Conservation (phyloP, 1,140 invertebrate species). For the Caenorhabditis tropicalis region DNA sequence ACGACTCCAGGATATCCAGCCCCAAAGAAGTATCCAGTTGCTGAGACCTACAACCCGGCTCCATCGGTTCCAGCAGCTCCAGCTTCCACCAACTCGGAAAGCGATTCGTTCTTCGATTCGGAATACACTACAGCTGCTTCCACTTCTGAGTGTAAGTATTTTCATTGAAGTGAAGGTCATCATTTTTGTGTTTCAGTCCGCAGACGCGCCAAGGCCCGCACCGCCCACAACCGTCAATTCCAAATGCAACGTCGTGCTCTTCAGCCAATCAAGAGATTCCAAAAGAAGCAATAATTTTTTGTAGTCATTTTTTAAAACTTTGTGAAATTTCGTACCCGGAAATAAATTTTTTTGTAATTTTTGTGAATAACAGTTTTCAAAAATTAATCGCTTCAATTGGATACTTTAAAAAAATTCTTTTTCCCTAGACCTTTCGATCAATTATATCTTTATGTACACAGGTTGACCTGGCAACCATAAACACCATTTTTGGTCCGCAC, state of each 20-base stretch:
- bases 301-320: background rate
- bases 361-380: too few relatives aligned
- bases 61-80: background rate
- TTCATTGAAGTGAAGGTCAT: background rate
- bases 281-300: background rate
- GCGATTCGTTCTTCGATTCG: background rate
- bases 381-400: too few relatives aligned
- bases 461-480: too few relatives aligned
- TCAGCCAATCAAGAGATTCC: slow-evolving; percentile 23
- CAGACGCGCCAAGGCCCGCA: background rate
- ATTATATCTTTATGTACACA: too few relatives aligned
- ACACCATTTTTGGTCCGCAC: too few relatives aligned
- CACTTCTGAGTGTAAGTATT: slow-evolving; percentile 2
- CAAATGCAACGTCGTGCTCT: slow-evolving; percentile 24
- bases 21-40: slow-evolving; percentile 22
- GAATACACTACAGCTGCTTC: background rate
- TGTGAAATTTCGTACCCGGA: too few relatives aligned
- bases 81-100: background rate
- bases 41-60: background rate
- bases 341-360: too few relatives aligned
- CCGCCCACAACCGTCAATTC: background rate
- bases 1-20: background rate
- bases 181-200: background rate
- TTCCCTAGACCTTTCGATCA: too few relatives aligned
- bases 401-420: too few relatives aligned